Conservation (phyloP, 2,888 invertebrate species). For the Vesta saturnalis region DNA sequence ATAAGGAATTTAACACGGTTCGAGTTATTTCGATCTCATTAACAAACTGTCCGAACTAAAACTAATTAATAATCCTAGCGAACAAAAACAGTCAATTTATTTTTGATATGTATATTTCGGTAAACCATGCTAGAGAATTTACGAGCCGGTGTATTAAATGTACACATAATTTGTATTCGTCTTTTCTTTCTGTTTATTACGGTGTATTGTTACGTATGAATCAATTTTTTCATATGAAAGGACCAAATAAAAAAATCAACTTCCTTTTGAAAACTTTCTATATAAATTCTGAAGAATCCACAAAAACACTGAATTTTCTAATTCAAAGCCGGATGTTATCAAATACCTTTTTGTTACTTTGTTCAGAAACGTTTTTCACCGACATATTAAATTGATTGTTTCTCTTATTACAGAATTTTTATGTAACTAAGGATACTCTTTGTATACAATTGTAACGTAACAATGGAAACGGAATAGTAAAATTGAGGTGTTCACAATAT, state of each 20-base stretch:
- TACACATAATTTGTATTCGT: neutral
- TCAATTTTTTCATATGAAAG: conserved; percentile 8
- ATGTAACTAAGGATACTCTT: conserved; percentile 21
- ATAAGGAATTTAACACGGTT: neutral
- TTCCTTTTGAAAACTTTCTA: conserved; percentile 21
- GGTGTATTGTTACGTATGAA: neutral
- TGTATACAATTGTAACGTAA: conserved; percentile 9
- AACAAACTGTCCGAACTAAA: neutral
- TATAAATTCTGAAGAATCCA: conserved; percentile 24
- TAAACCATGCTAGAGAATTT: too few species aligned
- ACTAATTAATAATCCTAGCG: neutral
- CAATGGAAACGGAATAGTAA: neutral
- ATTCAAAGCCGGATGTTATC: conserved; percentile 33
- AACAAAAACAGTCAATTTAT: too few species aligned
- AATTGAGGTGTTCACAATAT: neutral
- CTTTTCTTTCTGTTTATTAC: too few species aligned
- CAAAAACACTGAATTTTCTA: conserved; percentile 33
- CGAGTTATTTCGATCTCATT: conserved; percentile 1
- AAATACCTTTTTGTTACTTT: conserved; percentile 34
- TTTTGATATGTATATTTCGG: too few species aligned
- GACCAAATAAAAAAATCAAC: conserved; percentile 22
- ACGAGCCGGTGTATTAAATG: neutral
- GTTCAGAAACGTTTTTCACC: conserved; percentile 28
- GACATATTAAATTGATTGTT: conserved; percentile 34
- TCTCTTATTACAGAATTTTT: conserved; percentile 24